phyloP scores from a whole-genome alignment of 2,797 vertebrate genomes.

The Trachops cirrhosus region DNA sequence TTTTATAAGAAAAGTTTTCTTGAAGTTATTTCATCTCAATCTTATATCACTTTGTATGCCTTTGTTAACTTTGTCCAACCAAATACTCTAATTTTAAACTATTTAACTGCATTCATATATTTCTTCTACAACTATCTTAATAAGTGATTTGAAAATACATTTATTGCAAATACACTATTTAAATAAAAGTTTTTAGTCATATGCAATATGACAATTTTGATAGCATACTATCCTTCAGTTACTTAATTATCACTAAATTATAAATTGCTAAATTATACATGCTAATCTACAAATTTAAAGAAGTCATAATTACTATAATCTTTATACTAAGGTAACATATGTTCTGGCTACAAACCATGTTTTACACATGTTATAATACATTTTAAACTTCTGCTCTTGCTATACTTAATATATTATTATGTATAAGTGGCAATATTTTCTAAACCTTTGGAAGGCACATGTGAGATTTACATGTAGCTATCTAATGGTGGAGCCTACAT shows the following conservation, averaged over 20 bases:
- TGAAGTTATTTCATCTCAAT: neutral
- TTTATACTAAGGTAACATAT: neutral
- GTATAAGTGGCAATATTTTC: neutral
- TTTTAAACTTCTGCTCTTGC: neutral
- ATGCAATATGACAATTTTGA: neutral
- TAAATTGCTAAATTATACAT: neutral
- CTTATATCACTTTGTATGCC: neutral
- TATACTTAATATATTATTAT: neutral
- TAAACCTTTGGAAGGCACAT: neutral
- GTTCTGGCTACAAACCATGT: neutral
- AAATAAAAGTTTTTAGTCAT: neutral
- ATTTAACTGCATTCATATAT: neutral
- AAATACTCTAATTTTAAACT: neutral
- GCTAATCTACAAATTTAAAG: neutral
- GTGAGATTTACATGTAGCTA: neutral
- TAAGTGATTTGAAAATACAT: neutral
- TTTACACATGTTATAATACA: neutral
- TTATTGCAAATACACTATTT: neutral
- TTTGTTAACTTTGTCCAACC: neutral
- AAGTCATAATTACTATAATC: neutral
- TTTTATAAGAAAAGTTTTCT: neutral
- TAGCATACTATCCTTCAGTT: neutral
- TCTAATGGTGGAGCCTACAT: neutral
- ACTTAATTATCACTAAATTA: neutral
- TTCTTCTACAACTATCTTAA: neutral